phyloP scores from a whole-genome alignment of 2,797 vertebrate species.

The Odontamblyopus rebecca region DNA sequence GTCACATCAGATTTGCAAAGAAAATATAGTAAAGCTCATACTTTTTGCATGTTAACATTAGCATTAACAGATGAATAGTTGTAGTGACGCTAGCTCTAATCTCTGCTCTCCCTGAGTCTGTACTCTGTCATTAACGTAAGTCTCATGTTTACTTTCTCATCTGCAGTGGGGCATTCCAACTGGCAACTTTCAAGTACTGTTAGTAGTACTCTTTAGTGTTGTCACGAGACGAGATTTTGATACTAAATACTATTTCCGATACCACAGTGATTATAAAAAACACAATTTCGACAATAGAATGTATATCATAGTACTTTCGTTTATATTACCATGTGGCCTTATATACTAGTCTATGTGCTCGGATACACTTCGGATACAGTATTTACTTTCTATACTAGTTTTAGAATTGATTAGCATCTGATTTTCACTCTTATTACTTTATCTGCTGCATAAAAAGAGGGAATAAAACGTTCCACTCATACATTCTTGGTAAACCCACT shows the following conservation, averaged over 20 bases:
- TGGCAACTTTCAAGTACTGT: neutral
- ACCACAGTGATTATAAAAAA: too few species aligned
- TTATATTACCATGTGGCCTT: too few species aligned
- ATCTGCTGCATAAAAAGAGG: neutral
- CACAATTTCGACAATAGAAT: too few species aligned
- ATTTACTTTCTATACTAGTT: too few species aligned
- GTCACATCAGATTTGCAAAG: neutral
- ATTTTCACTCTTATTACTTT: neutral
- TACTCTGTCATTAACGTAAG: slow-evolving; percentile 3
- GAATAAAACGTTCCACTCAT: neutral
- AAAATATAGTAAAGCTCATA: too few species aligned
- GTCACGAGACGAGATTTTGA: too few species aligned
- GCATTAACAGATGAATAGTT: neutral
- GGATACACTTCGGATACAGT: too few species aligned
- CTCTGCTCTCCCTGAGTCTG: neutral
- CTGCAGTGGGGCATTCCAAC: slow-evolving; percentile 5
- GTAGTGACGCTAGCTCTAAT: slow-evolving; percentile 5
- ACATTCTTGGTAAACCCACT: neutral
- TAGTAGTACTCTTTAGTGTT: too few species aligned
- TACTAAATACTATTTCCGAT: too few species aligned
- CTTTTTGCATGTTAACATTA: neutral
- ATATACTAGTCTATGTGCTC: too few species aligned
- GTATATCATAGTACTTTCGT: too few species aligned
- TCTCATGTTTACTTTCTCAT: slow-evolving; percentile 19
- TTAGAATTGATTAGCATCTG: too few species aligned